phyloP scores from a whole-genome alignment of 1,140 invertebrate species.

The Saccostrea glomerata region DNA sequence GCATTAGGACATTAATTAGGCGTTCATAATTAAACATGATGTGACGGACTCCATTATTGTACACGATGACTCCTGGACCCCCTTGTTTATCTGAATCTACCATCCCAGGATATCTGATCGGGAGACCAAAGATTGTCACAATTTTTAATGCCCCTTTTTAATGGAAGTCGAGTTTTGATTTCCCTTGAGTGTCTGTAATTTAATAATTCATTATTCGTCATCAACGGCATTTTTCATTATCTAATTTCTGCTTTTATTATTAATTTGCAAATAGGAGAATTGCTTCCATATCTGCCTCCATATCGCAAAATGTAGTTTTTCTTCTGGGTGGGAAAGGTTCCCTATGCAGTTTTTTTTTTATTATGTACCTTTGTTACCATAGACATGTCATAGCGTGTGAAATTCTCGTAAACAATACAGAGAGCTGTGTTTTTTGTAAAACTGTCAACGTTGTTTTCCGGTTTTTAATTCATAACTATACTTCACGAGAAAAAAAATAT shows the following conservation, averaged over 20 bases:
- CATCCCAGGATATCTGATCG: not conserved
- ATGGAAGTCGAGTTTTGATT: constrained; percentile 11
- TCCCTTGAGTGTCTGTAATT: not conserved
- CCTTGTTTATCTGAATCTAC: not conserved
- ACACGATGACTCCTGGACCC: not conserved
- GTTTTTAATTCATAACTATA: too few relatives aligned
- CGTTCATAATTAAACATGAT: not conserved
- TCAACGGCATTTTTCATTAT: constrained; percentile 25
- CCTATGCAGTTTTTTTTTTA: not conserved
- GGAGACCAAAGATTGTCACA: not conserved
- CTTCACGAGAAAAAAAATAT: too few relatives aligned
- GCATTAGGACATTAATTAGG: too few relatives aligned
- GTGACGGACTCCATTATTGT: not conserved
- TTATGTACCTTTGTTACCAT: not conserved
- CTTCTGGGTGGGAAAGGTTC: not conserved
- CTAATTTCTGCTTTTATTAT: constrained; percentile 27
- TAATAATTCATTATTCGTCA: constrained; percentile 19
- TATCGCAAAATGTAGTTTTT: not conserved
- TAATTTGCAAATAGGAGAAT: not conserved
- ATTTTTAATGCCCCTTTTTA: constrained; percentile 37
- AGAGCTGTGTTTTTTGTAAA: too few relatives aligned
- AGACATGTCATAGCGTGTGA: too few relatives aligned
- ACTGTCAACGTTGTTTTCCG: too few relatives aligned
- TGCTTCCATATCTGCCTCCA: not conserved
- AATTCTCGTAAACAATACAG: too few relatives aligned